Conservation (phyloP, 2,888 invertebrate species). For the Himalopsyche anomala region DNA sequence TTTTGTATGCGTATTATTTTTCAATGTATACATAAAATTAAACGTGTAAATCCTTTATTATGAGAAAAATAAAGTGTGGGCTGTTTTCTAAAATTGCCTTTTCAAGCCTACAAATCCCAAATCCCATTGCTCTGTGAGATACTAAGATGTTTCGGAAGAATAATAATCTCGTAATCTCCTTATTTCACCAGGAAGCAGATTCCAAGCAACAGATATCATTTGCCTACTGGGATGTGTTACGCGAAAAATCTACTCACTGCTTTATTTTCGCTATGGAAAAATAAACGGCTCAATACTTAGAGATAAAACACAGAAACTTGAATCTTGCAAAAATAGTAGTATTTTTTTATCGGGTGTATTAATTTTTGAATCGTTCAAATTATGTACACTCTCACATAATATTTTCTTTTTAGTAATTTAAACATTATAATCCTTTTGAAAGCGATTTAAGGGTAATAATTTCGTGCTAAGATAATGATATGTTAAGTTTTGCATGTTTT, state of each 20-base stretch:
- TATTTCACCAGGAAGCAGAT: slow-evolving; percentile 63
- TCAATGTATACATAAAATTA: too few species aligned
- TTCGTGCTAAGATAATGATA: too few species aligned
- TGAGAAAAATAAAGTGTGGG: background rate
- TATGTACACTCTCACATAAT: too few species aligned
- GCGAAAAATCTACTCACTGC: slow-evolving; percentile 43
- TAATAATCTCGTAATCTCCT: slow-evolving; percentile 64
- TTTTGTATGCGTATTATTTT: too few species aligned
- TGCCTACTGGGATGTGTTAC: slow-evolving; percentile 61
- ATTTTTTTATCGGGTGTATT: too few species aligned
- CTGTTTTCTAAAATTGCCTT: slow-evolving; percentile 47
- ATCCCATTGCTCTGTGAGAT: slow-evolving; percentile 49
- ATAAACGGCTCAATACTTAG: background rate
- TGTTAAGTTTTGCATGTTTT: too few species aligned
- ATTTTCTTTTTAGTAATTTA: too few species aligned
- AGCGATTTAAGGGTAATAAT: too few species aligned
- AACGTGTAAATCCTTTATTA: background rate
- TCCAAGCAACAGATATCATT: slow-evolving; percentile 61
- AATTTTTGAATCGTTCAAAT: too few species aligned
- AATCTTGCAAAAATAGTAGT: too few species aligned
- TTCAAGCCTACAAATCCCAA: slow-evolving; percentile 57
- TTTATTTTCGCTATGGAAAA: background rate
- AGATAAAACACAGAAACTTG: background rate
- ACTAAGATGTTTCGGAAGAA: slow-evolving; percentile 52
- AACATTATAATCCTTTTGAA: too few species aligned